Base-by-base conservation (phyloP, 37 sponge, comb jelly and placozoan species). In the Oopsacas minuta region DNA sequence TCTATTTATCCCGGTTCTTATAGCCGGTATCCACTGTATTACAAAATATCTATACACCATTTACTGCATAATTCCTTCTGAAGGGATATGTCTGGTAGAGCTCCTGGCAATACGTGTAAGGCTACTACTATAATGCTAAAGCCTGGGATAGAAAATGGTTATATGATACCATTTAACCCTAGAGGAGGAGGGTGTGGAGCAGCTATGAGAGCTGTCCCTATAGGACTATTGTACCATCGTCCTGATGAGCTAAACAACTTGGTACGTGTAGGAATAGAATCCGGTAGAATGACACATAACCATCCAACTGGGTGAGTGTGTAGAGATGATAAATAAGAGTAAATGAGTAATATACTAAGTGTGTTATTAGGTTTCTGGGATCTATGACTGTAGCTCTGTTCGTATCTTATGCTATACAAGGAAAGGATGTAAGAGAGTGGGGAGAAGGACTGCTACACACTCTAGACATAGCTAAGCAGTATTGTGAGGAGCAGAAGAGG, bases 131-230 rank as follows among this genome's bases (percentile, higher is more conserved):
- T 38, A 15, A 81, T 1, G 84, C 85, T 93, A 15, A 81, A 39
- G 5, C 93, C 93, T 0, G 37, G 20, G 0, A 46, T 35, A 20
- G 82, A 52, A 20, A 69, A 87, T 35, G 93, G 93, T 0, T 90
- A 82, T 36, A 1, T 69, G 0, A 89, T 93, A 25, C 90, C 91
- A 0, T 93, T 89, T 38, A 90, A 89, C 38, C 84, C 83, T 32
- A 36, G 81, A 1, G 93, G 93, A 86, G 93, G 93, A 38, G 93
- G 93, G 39, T 93, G 93, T 91, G 93, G 93, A 38, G 93, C 93
- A 22, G 91, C 91, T 8, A 93, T 93, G 93, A 39, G 93, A 3
- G 81, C 93, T 5, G 91, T 83, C n/a, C 93, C 93, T 37, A 91
- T 93, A 52, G 93, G 93, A 37, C 87, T 94, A n/a, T 82, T 85